Evolutionary conservation across 2,888 invertebrate species (phyloP).

Genomic region (Phortica okadai): DNA sequence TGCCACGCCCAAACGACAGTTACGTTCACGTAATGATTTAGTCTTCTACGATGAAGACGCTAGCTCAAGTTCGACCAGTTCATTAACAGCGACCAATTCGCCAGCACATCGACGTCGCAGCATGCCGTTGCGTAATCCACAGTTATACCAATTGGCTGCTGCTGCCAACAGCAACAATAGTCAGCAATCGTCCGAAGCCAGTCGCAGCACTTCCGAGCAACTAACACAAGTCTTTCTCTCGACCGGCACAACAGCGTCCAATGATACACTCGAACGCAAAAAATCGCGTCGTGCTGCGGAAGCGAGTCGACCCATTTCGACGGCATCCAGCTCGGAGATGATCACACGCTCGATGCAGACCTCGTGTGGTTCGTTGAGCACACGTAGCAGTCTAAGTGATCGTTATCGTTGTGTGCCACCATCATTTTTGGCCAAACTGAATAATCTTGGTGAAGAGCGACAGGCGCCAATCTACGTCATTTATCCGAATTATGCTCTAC

Average conservation of each 20-base stretch:
- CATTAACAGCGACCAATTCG: constrained; percentile 70
- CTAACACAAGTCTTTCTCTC: constrained; percentile 66
- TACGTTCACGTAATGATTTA: constrained; percentile 55
- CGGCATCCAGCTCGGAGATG: constrained; percentile 76
- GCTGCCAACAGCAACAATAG: constrained; percentile 68
- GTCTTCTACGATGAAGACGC: constrained; percentile 68
- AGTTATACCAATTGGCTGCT: constrained; percentile 69
- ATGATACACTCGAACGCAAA: constrained; percentile 50
- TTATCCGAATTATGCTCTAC: constrained; percentile 93
- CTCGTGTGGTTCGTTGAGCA: constrained; percentile 73
- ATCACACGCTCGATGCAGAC: constrained; percentile 88
- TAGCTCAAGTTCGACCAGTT: constrained; percentile 70
- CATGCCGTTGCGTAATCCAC: constrained; percentile 75
- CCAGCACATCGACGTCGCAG: constrained; percentile 72
- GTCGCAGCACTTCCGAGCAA: constrained; percentile 74
- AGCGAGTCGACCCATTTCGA: constrained; percentile 59
- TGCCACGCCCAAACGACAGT: constrained; percentile 53
- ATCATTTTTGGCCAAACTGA: constrained; percentile 83
- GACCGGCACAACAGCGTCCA: constrained; percentile 36
- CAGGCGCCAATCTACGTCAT: constrained; percentile 90
- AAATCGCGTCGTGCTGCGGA: constrained; percentile 46
- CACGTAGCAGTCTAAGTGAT: constrained; percentile 75
- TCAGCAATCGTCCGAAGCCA: constrained; percentile 72
- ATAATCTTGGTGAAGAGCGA: constrained; percentile 80
- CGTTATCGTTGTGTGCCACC: constrained; percentile 82